Percentiles rank a stretch among this genome's conserved stretches.
Evolutionary conservation across 2,113 vertebrate species (phyloP).

Genomic region (Mirounga angustirostris): DNA sequence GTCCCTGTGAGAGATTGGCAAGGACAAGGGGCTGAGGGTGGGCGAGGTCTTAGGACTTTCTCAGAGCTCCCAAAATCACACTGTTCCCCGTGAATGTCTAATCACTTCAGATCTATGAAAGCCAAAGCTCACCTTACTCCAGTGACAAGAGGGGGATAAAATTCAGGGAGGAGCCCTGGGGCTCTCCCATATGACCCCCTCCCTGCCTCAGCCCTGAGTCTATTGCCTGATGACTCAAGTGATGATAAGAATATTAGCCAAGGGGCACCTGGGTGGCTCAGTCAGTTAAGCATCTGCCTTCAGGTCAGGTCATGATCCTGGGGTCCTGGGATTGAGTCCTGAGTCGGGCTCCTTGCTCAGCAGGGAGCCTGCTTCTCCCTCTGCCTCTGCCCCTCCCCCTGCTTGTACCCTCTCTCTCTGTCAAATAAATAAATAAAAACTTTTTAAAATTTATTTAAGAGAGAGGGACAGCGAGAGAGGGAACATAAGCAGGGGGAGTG

Average conservation of each 20-base stretch:
- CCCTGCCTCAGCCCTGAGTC: neutral
- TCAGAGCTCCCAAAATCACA: neutral
- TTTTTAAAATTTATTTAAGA: too few species aligned
- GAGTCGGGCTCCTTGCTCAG: neutral
- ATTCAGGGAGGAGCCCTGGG: neutral
- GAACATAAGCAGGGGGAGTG: too few species aligned
- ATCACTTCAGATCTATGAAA: neutral
- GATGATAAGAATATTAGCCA: neutral
- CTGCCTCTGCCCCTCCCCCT: neutral
- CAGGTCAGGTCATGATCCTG: too few species aligned
- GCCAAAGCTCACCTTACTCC: neutral
- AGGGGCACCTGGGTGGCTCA: too few species aligned
- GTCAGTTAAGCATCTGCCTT: too few species aligned
- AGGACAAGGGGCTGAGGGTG: neutral
- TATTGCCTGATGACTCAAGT: neutral
- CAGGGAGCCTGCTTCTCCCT: neutral
- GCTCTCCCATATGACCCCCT: neutral
- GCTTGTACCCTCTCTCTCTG: too few species aligned
- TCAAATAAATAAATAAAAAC: neutral
- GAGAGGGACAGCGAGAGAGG: too few species aligned
- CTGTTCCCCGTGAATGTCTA: neutral
- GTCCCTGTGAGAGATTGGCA: neutral
- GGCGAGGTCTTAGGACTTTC: neutral
- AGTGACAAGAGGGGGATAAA: neutral
- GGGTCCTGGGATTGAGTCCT: neutral